Conservation (phyloP, 2,888 invertebrate genomes). For the Gasteruption jaculator region DNA sequence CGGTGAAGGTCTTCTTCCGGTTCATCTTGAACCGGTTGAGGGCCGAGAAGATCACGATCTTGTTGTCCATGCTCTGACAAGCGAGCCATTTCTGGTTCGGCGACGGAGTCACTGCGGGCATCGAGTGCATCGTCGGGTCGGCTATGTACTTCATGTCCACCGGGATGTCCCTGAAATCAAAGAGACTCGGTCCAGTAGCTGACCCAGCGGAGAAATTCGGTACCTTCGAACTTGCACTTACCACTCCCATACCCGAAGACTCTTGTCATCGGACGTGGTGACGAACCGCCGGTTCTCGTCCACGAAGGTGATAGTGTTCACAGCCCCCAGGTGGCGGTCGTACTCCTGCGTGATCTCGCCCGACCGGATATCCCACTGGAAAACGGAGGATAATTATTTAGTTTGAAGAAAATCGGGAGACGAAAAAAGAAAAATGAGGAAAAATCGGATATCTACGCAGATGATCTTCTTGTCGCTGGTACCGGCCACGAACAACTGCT, state of each 20-base stretch:
- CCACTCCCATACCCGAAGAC: slow-evolving; percentile 99
- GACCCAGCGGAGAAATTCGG: too few species aligned
- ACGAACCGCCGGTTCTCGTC: slow-evolving; percentile 98
- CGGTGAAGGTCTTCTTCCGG: slow-evolving; percentile 94
- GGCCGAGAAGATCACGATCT: slow-evolving; percentile 95
- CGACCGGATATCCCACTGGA: slow-evolving; percentile 91
- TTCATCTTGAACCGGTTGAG: slow-evolving; percentile 97
- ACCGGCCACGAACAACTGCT: slow-evolving; percentile 96
- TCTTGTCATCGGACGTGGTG: slow-evolving; percentile 98
- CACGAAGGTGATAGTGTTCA: slow-evolving; percentile 98
- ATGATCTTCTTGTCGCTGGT: slow-evolving; percentile 99
- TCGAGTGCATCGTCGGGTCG: slow-evolving; percentile 98
- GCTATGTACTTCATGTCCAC: slow-evolving; percentile 99
- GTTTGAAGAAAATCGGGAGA: slow-evolving; percentile 4
- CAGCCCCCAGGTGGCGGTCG: slow-evolving; percentile 96
- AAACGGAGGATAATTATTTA: slow-evolving; percentile 21
- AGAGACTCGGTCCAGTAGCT: slow-evolving; percentile 1
- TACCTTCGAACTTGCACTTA: slow-evolving; percentile 18
- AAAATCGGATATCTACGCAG: slow-evolving; percentile 67
- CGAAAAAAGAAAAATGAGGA: not conserved
- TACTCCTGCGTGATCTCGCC: slow-evolving; percentile 97
- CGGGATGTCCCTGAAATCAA: slow-evolving; percentile 68
- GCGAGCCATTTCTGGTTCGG: slow-evolving; percentile 99
- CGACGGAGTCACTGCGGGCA: slow-evolving; percentile 92
- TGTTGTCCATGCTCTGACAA: slow-evolving; percentile 99